phyloP scores from a whole-genome alignment of 2,797 vertebrate genomes.

The Anniella stebbinsi region DNA sequence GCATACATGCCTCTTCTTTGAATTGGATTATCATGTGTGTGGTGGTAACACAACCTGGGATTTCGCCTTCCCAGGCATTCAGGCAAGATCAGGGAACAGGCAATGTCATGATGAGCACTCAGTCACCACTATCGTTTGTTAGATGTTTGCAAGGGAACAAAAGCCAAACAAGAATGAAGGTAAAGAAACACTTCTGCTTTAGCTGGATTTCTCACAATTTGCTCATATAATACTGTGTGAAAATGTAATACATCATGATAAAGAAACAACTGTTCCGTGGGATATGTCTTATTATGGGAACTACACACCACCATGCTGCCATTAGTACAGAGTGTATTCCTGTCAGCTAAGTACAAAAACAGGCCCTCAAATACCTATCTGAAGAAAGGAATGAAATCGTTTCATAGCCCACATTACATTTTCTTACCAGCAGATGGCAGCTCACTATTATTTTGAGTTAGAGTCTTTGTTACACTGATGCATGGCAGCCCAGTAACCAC shows the following conservation, averaged over 20 bases:
- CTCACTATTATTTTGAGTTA: conserved; percentile 66
- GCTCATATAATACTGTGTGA: neutral
- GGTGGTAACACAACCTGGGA: neutral
- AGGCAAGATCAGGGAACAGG: neutral
- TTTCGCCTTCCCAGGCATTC: neutral
- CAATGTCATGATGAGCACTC: neutral
- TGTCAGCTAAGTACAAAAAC: conserved; percentile 59
- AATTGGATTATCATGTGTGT: neutral
- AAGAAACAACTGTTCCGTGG: neutral
- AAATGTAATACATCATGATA: neutral
- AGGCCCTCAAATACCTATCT: conserved; percentile 7
- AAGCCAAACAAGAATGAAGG: neutral
- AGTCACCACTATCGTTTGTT: neutral
- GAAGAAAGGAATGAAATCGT: neutral
- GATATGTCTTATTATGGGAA: neutral
- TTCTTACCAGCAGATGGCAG: conserved; percentile 80
- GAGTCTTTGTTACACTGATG: conserved; percentile 40
- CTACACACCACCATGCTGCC: neutral
- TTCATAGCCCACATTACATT: conserved; percentile 4
- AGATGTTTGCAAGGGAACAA: neutral
- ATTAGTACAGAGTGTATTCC: neutral
- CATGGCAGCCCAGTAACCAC: neutral
- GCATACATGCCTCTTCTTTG: neutral
- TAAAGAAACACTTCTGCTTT: neutral
- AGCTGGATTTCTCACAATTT: neutral